Base-by-base conservation (phyloP, 2,888 invertebrate genomes). In the Hetaerina titia region DNA sequence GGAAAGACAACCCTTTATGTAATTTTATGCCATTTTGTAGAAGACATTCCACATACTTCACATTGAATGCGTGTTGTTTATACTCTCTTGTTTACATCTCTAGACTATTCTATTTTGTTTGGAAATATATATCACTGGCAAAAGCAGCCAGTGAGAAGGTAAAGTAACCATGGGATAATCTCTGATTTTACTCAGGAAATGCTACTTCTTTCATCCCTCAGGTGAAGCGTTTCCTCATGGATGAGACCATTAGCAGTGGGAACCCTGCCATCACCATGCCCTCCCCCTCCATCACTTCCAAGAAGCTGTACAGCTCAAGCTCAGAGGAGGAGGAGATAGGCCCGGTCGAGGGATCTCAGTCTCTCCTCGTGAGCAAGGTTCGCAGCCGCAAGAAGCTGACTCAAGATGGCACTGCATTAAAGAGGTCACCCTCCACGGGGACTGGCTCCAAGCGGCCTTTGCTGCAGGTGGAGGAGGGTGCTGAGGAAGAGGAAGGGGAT, bases 251-350 rank as follows among this genome's bases (percentile, higher is more conserved):
- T 5, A 92, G 74, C 13, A 31, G 56, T 56, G 57, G 74, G 11
- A 74, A 57, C 56, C 15, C 64, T 1, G n/a, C 58, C 56, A 56
- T 58, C 58, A 89, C 2, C 13, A 22, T 92, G 74, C 45, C 90
- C 25, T 90, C 64, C 1, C 90, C 92, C 45, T 19, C 92, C 31
- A 22, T 92, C 19, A 57, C 64, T 1, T 22, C 56, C 56, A 92
- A 92, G 19, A 92, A 92, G 69, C n/a, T 92, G 69, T 92, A 92
- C 92, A 81, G 63, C 25, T 96, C 96, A 89, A 96, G 96, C 95
- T 96, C 96, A 7, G 96, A 96, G 95, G 96, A 96, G 95, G 96
- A 96, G 95, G 95, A 95, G 31, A 87, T 88, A 4, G 60, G 69
- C 17, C 56, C 92, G 13, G n/a, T 45, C 13, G 92, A 92, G n/a